Evolutionary conservation across 2,113 vertebrate genomes (phyloP).

Genomic region (Panthera uncia): DNA sequence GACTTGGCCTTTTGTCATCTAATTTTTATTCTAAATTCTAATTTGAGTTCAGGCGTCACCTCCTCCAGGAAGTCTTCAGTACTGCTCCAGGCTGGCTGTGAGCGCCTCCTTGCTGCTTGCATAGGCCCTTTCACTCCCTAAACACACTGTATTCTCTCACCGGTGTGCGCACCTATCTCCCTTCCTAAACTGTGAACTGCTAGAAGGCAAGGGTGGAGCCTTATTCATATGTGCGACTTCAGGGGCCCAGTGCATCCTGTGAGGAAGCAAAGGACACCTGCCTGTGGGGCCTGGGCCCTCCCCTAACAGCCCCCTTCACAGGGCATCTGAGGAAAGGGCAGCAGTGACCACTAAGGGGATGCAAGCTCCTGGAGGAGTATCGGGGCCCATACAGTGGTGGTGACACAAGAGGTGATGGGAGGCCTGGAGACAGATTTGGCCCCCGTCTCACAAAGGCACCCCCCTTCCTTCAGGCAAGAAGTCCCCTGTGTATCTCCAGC

Average conservation of each 20-base stretch:
- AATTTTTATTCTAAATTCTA: background rate
- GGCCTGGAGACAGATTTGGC: accelerated
- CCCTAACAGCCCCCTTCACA: background rate
- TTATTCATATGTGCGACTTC: too few species aligned
- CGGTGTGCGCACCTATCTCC: accelerated
- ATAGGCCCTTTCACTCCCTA: background rate
- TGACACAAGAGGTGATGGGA: accelerated
- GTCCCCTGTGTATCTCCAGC: accelerated
- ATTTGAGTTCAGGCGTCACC: background rate
- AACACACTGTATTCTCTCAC: too few species aligned
- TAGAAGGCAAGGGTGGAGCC: background rate
- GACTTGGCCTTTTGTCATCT: background rate
- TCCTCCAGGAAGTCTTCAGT: background rate
- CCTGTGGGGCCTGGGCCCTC: background rate
- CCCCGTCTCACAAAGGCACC: background rate
- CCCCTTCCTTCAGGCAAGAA: background rate
- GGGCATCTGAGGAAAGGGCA: background rate
- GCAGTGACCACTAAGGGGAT: background rate
- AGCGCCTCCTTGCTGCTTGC: background rate
- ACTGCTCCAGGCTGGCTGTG: background rate
- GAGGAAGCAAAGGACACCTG: background rate
- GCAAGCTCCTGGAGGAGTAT: background rate
- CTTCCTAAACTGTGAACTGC: background rate
- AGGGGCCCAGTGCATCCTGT: background rate
- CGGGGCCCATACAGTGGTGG: accelerated